Evolutionary conservation across 1,140 invertebrate genomes (phyloP).

Genomic region (Drosophila lacertosa): DNA sequence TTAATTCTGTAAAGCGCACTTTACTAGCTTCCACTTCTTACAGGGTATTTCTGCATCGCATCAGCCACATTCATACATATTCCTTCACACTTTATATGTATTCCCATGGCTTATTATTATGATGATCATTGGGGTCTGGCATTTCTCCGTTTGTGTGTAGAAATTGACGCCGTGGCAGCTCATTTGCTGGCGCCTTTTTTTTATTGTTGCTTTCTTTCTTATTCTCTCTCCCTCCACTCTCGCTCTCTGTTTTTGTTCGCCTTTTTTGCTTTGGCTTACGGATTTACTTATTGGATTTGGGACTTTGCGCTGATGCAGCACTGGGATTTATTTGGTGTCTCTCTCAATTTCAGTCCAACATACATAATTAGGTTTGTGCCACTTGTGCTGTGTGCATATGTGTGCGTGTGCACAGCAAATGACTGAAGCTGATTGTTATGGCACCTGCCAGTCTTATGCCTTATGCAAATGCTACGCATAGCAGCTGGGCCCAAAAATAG

Average conservation of each 20-base stretch:
- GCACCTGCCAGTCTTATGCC: constrained; percentile 3
- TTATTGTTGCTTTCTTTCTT: constrained; percentile 8
- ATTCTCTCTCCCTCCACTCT: too few relatives aligned
- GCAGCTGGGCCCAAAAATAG: background rate
- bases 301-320: constrained; percentile 72
- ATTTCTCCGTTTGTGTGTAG: constrained; percentile 4
- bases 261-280: constrained; percentile 41
- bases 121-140: constrained; percentile 50
- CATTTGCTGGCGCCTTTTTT: constrained; percentile 26
- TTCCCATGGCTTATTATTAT: constrained; percentile 71
- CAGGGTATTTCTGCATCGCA: background rate
- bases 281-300: constrained; percentile 80
- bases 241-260: constrained; percentile 14
- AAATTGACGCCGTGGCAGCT: constrained; percentile 36
- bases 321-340: constrained; percentile 55
- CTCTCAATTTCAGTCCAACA: constrained; percentile 26
- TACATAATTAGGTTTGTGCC: constrained; percentile 69
- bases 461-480: constrained; percentile 8
- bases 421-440: background rate
- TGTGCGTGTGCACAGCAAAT: constrained; percentile 12
- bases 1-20: too few relatives aligned
- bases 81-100: constrained; percentile 39
- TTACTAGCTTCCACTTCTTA: background rate
- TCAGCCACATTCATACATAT: constrained; percentile 24
- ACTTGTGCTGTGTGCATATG: constrained; percentile 26